Percentiles rank a stretch among this genome's conserved stretches.
Conservation (phyloP, 2,113 vertebrate genomes). For the Isurus oxyrinchus region DNA sequence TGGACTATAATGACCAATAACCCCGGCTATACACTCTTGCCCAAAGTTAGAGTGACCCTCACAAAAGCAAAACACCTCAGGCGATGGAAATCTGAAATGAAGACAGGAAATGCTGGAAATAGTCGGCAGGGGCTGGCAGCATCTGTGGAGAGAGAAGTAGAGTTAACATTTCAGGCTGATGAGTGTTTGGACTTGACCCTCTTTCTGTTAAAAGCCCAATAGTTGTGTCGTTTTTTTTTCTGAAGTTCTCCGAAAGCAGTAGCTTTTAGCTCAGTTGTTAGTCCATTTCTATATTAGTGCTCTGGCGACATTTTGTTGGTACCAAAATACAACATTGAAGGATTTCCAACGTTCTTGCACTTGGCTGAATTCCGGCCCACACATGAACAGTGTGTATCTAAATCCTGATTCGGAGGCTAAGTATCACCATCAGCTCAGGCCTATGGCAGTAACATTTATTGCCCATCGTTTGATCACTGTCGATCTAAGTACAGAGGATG, state of each 20-base stretch:
- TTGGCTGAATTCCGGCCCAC: neutral
- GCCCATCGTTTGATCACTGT: neutral
- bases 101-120: neutral
- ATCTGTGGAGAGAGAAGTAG: neutral
- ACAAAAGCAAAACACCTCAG: no score
- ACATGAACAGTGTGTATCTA: neutral
- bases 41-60: neutral
- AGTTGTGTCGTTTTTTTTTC: neutral
- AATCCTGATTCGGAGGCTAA: neutral
- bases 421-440: neutral
- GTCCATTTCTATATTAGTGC: neutral
- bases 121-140: neutral
- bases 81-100: neutral
- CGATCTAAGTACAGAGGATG: neutral
- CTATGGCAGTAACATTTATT: neutral
- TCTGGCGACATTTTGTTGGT: constrained; percentile 18
- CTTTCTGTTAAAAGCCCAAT: neutral
- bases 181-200: neutral
- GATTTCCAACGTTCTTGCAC: neutral
- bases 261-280: neutral
- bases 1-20: neutral
- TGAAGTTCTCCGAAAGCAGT: neutral
- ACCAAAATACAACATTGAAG: constrained; percentile 16
- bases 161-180: no score
- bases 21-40: neutral